phyloP scores from a whole-genome alignment of 2,888 invertebrate genomes.

The Agrochola lota region DNA sequence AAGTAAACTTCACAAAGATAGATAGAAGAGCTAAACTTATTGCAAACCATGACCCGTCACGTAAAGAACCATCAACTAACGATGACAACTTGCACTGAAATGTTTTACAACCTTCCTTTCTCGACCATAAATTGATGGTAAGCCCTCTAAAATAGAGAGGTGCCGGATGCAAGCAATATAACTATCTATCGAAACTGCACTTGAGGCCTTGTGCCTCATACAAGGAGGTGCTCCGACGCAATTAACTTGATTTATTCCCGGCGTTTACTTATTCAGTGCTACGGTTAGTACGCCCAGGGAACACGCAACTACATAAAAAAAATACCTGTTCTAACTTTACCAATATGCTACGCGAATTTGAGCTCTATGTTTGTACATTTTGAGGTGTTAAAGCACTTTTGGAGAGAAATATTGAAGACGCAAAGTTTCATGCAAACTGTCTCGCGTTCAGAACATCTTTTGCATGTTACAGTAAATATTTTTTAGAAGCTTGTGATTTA shows the following conservation, averaged over 20 bases:
- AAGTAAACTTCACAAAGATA: neutral
- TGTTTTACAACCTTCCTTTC: constrained; percentile 12
- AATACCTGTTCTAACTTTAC: constrained; percentile 67
- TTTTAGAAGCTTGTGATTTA: constrained; percentile 76
- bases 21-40: neutral
- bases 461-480: constrained; percentile 81
- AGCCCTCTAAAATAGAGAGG: constrained; percentile 71
- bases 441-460: constrained; percentile 80
- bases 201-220: constrained; percentile 84
- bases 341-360: constrained; percentile 57
- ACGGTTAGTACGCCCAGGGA: constrained; percentile 81
- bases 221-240: constrained; percentile 88
- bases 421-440: constrained; percentile 74
- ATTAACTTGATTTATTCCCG: constrained; percentile 90
- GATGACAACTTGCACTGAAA: constrained; percentile 11
- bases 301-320: constrained; percentile 68
- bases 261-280: constrained; percentile 90
- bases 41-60: neutral
- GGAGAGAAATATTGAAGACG: constrained; percentile 42
- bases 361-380: constrained; percentile 56
- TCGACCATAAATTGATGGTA: constrained; percentile 59
- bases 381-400: constrained; percentile 48
- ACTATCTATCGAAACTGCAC: constrained; percentile 80
- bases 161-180: constrained; percentile 76
- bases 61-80: neutral